phyloP scores from a whole-genome alignment of 1,140 invertebrate species.

The Bathynomus jamesi region DNA sequence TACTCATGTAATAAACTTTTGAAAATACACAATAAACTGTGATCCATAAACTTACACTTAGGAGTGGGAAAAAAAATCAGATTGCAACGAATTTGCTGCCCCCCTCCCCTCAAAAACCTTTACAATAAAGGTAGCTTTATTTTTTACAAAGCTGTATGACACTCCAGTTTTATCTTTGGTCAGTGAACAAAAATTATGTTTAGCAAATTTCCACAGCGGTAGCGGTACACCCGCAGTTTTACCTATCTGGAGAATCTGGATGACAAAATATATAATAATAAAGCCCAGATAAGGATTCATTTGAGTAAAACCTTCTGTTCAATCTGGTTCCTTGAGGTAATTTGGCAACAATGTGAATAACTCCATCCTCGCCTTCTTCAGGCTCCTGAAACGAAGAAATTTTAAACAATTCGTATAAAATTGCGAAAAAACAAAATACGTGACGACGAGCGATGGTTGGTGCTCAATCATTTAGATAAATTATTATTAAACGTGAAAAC shows the following conservation, averaged over 20 bases:
- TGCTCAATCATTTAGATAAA: neutral
- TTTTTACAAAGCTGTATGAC: no score
- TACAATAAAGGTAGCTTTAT: no score
- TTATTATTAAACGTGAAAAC: neutral
- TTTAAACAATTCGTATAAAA: neutral
- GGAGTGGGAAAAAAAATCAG: no score
- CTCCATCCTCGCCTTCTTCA: constrained; percentile 49
- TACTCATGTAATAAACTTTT: no score
- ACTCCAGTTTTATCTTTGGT: no score
- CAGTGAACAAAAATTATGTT: no score
- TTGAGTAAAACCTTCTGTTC: constrained; percentile 72
- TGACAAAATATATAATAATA: constrained; percentile 94
- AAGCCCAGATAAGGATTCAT: constrained; percentile 66
- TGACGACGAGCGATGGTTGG: neutral
- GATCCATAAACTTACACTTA: no score
- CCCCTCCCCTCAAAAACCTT: no score
- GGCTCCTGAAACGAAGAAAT: constrained; percentile 15
- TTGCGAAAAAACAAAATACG: neutral
- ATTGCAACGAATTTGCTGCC: no score
- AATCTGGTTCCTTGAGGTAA: constrained; percentile 75
- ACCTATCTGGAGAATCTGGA: constrained; percentile 58
- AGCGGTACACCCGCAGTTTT: no score
- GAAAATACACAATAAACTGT: no score
- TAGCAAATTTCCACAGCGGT: no score
- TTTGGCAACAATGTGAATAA: constrained; percentile 79